Evolutionary conservation across 2,888 invertebrate genomes (phyloP), one percentile per base, ranked within the genome.

Genomic region (Belgica antarctica): DNA sequence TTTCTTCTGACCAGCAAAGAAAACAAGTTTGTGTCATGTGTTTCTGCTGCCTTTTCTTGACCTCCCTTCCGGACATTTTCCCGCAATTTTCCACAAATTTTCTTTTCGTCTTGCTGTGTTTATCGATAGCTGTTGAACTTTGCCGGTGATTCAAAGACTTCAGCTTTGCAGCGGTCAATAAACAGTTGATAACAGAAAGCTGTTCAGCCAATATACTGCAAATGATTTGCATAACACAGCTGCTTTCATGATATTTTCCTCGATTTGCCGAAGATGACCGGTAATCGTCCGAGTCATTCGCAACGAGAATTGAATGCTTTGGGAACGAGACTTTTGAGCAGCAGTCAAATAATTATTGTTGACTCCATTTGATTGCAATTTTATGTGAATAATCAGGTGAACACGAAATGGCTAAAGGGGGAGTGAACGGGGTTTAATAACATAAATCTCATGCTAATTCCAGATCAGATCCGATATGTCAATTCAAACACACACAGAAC

Each of bases 301-400:
- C 12, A 41, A 41, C n/a, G 41, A 41, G 15, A 41, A 52, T 52
- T 22, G 47, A 34, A 34, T 34, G 34, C 10, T 34, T 34, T 12
- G 34, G 34, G 47, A 47, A n/a, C 5, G 47, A 47, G 17, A 47
- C 47, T 47, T 47, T 47, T 47, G 47, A 46, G 65, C 25, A 34
- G 7, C 7, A 12, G 12, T 12, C 41, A 66, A 66, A 66, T 66
- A 66, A 66, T 66, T 66, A 66, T 47, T 66, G 27, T 66, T 66
- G 66, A 47, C 47, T 46, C 25, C 25, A n/a, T 36, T 47, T 66
- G 52, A 66, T 47, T 66, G 66, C 66, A 66, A 15, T 66, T 66
- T 28, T 22, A 66, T 66, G 66, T 36, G 52, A 66, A 66, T 66
- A 47, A 25, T 66, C 66, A 66, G 12, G 46, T 12, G 24, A 34